Conservation (phyloP, 2,888 invertebrate species). For the Hydrotaea diabolus region DNA sequence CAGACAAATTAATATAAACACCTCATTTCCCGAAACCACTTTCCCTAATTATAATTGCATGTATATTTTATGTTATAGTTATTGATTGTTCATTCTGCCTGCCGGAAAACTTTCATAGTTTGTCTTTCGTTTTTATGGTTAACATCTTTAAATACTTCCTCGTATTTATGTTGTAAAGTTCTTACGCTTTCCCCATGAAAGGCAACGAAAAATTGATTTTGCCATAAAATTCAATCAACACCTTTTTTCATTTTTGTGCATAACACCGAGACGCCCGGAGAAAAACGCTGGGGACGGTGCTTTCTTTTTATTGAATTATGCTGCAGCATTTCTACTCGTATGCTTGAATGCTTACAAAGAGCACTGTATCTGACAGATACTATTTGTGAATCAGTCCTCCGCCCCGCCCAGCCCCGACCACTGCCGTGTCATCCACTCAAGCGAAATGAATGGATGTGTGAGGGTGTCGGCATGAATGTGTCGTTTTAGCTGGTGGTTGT, state of each 20-base stretch:
- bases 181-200: neutral
- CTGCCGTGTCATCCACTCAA: conserved; percentile 9
- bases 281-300: conserved; percentile 28
- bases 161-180: neutral
- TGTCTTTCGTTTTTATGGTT: too few relatives aligned
- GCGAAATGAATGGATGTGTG: neutral
- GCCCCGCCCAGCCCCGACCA: neutral
- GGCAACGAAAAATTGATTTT: conserved; percentile 22
- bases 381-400: neutral
- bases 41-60: too few relatives aligned
- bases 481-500: conserved; percentile 34
- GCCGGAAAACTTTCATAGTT: too few relatives aligned
- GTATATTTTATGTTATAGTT: neutral
- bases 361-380: conserved; percentile 57
- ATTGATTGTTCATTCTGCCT: neutral
- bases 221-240: conserved; percentile 62
- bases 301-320: conserved; percentile 26
- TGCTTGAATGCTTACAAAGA: conserved; percentile 19
- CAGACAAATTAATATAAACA: too few relatives aligned
- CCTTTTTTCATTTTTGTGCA: conserved; percentile 60
- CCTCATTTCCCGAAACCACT: too few relatives aligned
- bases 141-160: neutral
- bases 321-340: conserved; percentile 31
- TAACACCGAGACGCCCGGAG: conserved; percentile 19
- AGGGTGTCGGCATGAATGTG: neutral